A percentile compares a stretch with the other conserved stretches of the same genome.
These are phyloP conservation scores for Pristiophorus japonicus DNA, from an alignment of 2,113 vertebrate genomes.

Conservation along the genomic window DNA sequence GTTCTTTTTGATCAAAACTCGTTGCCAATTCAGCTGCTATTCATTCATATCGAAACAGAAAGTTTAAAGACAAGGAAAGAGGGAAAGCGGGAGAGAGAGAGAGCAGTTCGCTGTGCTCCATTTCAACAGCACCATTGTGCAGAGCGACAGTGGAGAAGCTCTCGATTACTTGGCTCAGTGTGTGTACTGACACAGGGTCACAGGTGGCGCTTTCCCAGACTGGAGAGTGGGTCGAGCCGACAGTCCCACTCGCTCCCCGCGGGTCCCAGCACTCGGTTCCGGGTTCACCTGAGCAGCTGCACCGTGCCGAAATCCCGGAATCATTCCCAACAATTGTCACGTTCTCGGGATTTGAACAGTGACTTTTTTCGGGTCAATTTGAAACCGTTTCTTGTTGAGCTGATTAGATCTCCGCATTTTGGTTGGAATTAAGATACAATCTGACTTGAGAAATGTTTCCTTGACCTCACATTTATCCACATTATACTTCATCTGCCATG, in stretches of 20 bases:
- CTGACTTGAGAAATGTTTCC: too few species aligned
- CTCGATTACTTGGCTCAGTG: not conserved
- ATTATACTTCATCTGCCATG: too few species aligned
- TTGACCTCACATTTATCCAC: too few species aligned
- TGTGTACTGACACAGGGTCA: not conserved
- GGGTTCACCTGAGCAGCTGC: too few species aligned
- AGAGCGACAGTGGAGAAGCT: not conserved
- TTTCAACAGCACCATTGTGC: not conserved
- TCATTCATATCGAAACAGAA: not conserved
- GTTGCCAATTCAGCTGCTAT: too few species aligned
- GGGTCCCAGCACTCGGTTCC: not conserved
- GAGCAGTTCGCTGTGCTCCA: not conserved
- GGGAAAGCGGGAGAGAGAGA: not conserved
- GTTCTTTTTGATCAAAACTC: not conserved
- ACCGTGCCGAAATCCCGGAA: not conserved
- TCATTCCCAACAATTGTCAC: not conserved
- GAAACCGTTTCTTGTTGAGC: not conserved
- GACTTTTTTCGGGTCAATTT: not conserved
- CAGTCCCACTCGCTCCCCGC: not conserved
- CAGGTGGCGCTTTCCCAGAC: not conserved
- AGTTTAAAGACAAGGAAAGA: not conserved
- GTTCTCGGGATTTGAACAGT: not conserved
- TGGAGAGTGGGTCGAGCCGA: not conserved
- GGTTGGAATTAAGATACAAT: not conserved
- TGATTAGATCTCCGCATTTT: not conserved